phyloP scores from a whole-genome alignment of 2,888 invertebrate species.

The Chrysina gloriosa region DNA sequence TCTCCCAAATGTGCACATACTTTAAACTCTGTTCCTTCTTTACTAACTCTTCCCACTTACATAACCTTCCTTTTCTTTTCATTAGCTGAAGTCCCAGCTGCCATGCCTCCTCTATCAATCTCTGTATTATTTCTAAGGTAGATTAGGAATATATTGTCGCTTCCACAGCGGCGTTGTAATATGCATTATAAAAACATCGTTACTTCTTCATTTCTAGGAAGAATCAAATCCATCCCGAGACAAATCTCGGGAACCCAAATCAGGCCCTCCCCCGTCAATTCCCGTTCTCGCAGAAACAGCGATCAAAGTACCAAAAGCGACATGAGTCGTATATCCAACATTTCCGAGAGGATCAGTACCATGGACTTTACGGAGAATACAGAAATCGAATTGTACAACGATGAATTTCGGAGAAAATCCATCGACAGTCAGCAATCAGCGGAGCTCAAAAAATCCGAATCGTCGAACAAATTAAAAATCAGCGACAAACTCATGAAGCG shows the following conservation, averaged over 20 bases:
- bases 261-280: slow-evolving; percentile 26
- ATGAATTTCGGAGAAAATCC: slow-evolving; percentile 22
- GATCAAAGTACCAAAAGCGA: slow-evolving; percentile 55
- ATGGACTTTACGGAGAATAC: slow-evolving; percentile 57
- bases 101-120: too few species aligned
- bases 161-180: too few species aligned
- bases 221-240: slow-evolving; percentile 46
- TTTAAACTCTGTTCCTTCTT: too few species aligned
- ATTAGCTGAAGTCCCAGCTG: too few species aligned
- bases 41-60: too few species aligned
- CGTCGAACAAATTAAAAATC: slow-evolving; percentile 58
- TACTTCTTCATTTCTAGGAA: slow-evolving; percentile 46
- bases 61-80: too few species aligned
- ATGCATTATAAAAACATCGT: background rate
- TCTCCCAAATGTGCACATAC: too few species aligned
- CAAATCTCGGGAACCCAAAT: slow-evolving; percentile 41
- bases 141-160: too few species aligned
- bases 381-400: slow-evolving; percentile 56
- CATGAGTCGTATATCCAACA: slow-evolving; percentile 52
- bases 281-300: slow-evolving; percentile 54
- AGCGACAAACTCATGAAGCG: slow-evolving; percentile 60
- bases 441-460: slow-evolving; percentile 46
- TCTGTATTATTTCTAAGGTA: too few species aligned
- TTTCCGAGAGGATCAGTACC: slow-evolving; percentile 57
- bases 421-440: background rate